phyloP scores from a whole-genome alignment of 92 coral and sea anemone species.

The Porites lobata region DNA sequence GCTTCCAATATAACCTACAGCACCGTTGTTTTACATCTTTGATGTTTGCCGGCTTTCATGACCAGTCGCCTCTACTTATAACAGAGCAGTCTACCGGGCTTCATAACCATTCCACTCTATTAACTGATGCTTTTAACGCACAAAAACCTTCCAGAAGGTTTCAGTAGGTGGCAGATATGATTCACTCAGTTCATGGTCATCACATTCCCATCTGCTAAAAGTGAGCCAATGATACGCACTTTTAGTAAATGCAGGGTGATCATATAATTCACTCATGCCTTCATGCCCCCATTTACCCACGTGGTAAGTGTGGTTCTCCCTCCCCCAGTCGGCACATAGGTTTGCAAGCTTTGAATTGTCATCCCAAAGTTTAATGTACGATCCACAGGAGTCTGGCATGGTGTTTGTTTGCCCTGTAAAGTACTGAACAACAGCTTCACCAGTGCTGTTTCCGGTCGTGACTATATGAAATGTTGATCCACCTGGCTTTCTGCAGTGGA shows the following conservation, averaged over 20 bases:
- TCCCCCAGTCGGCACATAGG: constrained; percentile 39
- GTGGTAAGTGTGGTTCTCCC: background rate
- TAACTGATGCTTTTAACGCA: constrained; percentile 17
- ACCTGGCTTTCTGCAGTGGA: constrained; percentile 51
- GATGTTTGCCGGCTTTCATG: too few species aligned
- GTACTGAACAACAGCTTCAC: constrained; percentile 24
- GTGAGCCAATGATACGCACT: constrained; percentile 19
- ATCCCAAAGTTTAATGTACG: constrained; percentile 2
- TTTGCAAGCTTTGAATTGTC: constrained; percentile 47
- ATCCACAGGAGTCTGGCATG: constrained; percentile 38
- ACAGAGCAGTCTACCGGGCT: too few species aligned
- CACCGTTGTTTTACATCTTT: too few species aligned
- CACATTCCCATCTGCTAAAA: constrained; percentile 47
- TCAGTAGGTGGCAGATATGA: background rate
- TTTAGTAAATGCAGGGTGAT: constrained; percentile 29
- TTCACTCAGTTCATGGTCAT: background rate
- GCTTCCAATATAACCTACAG: too few species aligned
- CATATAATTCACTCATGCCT: background rate
- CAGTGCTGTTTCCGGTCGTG: constrained; percentile 17
- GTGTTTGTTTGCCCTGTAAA: constrained; percentile 11
- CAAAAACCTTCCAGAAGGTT: constrained; percentile 54
- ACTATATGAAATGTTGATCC: constrained; percentile 34
- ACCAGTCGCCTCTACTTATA: too few species aligned
- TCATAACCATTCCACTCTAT: too few species aligned
- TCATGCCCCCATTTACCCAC: constrained; percentile 25